phyloP scores from a whole-genome alignment of 2,888 invertebrate species.

The Yponomeuta sedellus region DNA sequence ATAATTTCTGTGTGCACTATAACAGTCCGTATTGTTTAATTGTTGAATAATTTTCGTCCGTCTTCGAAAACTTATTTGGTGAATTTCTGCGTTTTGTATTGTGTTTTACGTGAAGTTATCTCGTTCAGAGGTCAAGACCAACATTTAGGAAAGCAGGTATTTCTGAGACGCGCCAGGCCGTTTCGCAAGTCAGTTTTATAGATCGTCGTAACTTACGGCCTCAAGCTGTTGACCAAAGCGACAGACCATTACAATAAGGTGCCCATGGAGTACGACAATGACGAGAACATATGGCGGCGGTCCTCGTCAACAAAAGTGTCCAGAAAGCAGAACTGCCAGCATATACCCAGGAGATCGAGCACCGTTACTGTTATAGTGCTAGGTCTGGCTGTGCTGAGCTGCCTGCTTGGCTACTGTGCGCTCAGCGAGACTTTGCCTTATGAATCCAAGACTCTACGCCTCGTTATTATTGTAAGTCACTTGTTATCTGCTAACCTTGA shows the following conservation, averaged over 20 bases:
- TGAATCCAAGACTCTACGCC: conserved; percentile 62
- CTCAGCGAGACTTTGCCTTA: conserved; percentile 65
- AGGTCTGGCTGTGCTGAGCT: conserved; percentile 64
- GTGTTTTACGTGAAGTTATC: neutral
- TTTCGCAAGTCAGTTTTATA: neutral
- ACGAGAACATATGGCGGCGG: conserved; percentile 60
- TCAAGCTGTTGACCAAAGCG: conserved; percentile 1
- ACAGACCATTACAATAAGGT: neutral
- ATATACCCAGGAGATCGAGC: conserved; percentile 53
- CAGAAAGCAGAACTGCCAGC: conserved; percentile 39
- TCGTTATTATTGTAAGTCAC: conserved; percentile 58
- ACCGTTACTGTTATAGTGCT: conserved; percentile 60
- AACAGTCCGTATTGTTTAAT: neutral
- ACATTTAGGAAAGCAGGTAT: neutral
- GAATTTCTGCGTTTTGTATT: neutral
- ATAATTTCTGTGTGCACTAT: no score
- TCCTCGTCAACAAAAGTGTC: conserved; percentile 43
- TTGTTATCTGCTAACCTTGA: neutral
- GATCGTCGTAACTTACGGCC: neutral
- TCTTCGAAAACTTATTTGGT: neutral
- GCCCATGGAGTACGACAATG: conserved; percentile 60
- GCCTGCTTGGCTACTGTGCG: conserved; percentile 67
- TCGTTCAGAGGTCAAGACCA: neutral
- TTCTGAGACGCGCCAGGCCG: neutral
- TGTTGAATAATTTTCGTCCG: neutral